Percentiles rank a stretch among this genome's conserved stretches.
Conservation (phyloP, 1,140 invertebrate genomes). For the Ditylenchus dipsaci region DNA sequence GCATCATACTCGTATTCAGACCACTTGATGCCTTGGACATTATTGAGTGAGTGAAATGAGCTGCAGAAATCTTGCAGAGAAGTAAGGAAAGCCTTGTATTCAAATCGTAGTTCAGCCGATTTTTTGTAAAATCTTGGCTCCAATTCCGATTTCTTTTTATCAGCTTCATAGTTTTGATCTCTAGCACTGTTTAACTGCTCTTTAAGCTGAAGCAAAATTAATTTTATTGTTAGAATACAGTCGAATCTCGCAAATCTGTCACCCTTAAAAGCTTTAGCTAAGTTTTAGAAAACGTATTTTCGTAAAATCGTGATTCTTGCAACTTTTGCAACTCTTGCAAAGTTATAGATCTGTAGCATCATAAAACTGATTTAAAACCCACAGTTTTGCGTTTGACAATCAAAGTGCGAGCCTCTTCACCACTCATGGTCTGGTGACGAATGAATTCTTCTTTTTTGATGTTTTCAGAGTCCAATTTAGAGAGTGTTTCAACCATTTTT, state of each 20-base stretch:
- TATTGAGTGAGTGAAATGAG: neutral
- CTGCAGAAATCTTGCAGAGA: neutral
- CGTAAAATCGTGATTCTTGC: too few species aligned
- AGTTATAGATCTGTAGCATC: too few species aligned
- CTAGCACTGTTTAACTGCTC: neutral
- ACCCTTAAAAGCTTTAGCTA: too few species aligned
- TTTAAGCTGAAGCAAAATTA: neutral
- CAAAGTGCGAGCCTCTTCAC: slow-evolving; percentile 24
- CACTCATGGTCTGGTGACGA: slow-evolving; percentile 20
- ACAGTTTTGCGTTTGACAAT: slow-evolving; percentile 11
- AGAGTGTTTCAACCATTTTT: neutral
- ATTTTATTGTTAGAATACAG: neutral
- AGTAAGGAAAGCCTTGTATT: neutral
- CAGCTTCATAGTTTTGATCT: neutral
- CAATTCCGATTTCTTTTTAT: neutral
- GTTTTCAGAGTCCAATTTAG: neutral
- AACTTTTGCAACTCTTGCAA: too few species aligned
- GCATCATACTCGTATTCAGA: neutral
- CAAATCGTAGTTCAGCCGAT: neutral
- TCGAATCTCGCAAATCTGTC: neutral
- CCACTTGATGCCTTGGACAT: neutral
- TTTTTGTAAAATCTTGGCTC: neutral
- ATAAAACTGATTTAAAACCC: too few species aligned
- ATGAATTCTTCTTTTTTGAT: slow-evolving; percentile 18
- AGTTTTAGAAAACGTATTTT: too few species aligned